Percentiles rank a stretch among this genome's conserved stretches.
phyloP scores from a whole-genome alignment of 2,113 vertebrate genomes.

The Sciurus niger region DNA sequence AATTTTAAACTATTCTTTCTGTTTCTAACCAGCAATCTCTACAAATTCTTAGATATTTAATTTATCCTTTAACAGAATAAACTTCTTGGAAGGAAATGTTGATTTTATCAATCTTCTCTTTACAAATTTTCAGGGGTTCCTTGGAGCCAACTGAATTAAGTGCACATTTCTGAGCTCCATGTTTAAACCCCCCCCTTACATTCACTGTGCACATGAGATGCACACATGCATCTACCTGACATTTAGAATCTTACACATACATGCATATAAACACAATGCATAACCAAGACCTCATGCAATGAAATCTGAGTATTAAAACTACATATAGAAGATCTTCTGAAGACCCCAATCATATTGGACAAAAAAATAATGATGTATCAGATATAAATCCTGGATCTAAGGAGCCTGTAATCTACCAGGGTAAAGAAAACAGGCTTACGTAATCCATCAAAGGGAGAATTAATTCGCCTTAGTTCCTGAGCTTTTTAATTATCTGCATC shows the following conservation, averaged over 20 bases:
- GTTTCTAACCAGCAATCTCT: background rate
- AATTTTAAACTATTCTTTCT: background rate
- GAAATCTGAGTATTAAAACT: background rate
- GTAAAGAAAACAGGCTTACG: background rate
- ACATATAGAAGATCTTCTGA: background rate
- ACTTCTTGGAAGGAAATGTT: slow-evolving; percentile 58
- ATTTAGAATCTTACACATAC: background rate
- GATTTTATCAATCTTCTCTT: background rate
- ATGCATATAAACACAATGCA: background rate
- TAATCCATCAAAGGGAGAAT: background rate
- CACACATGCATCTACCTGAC: background rate
- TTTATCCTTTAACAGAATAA: background rate
- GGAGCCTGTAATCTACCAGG: background rate
- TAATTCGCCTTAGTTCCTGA: background rate
- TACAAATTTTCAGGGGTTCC: slow-evolving; percentile 10
- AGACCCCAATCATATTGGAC: background rate
- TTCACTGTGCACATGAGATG: background rate
- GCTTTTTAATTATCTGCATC: slow-evolving; percentile 36
- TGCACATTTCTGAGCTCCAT: background rate
- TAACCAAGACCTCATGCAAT: background rate
- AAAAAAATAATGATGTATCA: background rate
- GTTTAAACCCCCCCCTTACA: background rate
- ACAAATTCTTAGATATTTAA: slow-evolving; percentile 23
- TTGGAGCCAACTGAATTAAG: slow-evolving; percentile 21
- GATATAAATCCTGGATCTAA: background rate